Base-by-base conservation (phyloP, 2,888 invertebrate species). In the Dolomedes plantarius region DNA sequence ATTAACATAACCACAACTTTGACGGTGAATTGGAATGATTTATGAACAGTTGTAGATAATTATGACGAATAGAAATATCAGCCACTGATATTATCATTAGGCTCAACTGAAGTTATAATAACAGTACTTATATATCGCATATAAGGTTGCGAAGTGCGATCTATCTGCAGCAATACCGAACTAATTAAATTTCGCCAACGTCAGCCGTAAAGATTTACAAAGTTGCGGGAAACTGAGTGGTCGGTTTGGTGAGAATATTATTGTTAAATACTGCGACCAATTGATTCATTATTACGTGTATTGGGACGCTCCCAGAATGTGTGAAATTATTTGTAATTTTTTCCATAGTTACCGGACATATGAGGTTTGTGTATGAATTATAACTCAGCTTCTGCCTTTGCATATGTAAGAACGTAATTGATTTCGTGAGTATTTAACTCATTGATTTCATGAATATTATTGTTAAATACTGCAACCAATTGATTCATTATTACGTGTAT, bases 41-140 rank as follows among this genome's bases (percentile, higher is more conserved):
- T 16, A 46, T 46, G 41, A 13, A 46, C 41, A 46, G 2, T 13
- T 46, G 41, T 46, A 46, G 41, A 46, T 46, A 46, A 46, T 46
- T 46, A 46, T 46, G 41, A 46, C 41, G 41, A 46, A 46, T 46
- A 46, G 41, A 46, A 46, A 46, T 46, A 46, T 46, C 41, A 46
- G 13, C 41, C 9, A 16, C 41, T 16, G 41, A 46, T 46, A 46
- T 46, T 13, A 46, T 46, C 41, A 46, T 46, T 46, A 46, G 16
- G 16, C 16, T 2, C 11, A 46, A 46, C 41, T 46, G 41, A 46
- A 46, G 41, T 46, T 46, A 46, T 46, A 46, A 46, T 46, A 46
- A 46, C 41, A 46, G 41, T 46, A 46, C 41, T 46, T 46, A 46
- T 16, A 46, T 13, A 46, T 13, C 46, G 7, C 41, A 46, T 46